A percentile compares a stretch with the other conserved stretches of the same genome.
Evolutionary conservation across 2,888 invertebrate species (phyloP).

Genomic region (Epistrophe grossulariae): DNA sequence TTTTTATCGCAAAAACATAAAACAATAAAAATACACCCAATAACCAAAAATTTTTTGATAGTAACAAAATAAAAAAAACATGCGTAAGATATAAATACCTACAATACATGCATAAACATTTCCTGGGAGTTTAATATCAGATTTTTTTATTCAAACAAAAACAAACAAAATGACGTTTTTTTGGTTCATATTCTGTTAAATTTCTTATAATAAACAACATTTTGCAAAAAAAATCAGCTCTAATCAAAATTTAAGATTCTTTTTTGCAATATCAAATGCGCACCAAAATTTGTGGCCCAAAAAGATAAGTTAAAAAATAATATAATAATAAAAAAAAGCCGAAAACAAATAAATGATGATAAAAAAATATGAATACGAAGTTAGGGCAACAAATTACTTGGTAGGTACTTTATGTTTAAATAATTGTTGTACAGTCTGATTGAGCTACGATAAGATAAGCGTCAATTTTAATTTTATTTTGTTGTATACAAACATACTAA

Average conservation of each 20-base stretch:
- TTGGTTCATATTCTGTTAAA: no score
- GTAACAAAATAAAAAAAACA: no score
- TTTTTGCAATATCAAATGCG: background rate
- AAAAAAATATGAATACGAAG: background rate
- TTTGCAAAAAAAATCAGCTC: background rate
- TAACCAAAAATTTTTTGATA: no score
- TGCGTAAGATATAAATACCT: no score
- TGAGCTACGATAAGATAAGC: slow-evolving; percentile 18
- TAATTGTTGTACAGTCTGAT: slow-evolving; percentile 9
- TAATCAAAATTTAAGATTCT: background rate
- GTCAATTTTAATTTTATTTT: background rate
- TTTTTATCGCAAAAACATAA: no score
- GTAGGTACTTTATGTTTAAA: background rate
- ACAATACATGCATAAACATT: no score
- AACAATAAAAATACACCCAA: no score
- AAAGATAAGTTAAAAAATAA: background rate
- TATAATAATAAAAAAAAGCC: background rate
- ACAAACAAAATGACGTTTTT: no score
- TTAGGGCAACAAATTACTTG: background rate
- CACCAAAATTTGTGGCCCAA: background rate
- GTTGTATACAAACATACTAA: background rate
- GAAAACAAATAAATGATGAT: slow-evolving; percentile 8
- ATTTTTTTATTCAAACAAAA: no score
- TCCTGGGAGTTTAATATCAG: no score
- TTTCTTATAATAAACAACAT: no score